Conservation (phyloP, 2,797 vertebrate genomes). For the Iguana delicatissima region DNA sequence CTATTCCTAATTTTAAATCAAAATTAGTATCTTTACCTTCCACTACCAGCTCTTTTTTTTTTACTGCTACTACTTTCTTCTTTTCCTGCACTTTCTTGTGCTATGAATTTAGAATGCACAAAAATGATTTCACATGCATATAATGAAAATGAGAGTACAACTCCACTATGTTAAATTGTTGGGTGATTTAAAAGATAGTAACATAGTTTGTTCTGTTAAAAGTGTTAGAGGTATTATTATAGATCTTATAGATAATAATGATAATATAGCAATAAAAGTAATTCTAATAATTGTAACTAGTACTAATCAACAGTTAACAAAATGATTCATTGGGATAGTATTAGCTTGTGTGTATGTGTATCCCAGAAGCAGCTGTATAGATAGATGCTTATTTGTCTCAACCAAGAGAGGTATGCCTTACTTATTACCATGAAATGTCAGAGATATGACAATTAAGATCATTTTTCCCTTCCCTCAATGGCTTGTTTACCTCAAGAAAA, state of each 20-base stretch:
- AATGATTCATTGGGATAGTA: constrained; percentile 56
- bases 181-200: constrained; percentile 34
- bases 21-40: constrained; percentile 62
- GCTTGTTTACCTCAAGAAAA: not conserved
- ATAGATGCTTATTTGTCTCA: not conserved
- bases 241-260: constrained; percentile 15
- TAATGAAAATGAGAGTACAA: constrained; percentile 69
- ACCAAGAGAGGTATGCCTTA: constrained; percentile 48
- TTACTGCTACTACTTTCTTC: constrained; percentile 35
- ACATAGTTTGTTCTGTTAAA: constrained; percentile 5
- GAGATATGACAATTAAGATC: not conserved
- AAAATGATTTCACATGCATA: constrained; percentile 72
- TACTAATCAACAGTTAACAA: constrained; percentile 31
- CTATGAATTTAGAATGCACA: constrained; percentile 63
- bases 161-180: constrained; percentile 57
- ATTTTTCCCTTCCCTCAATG: not conserved
- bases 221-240: constrained; percentile 25
- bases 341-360: constrained; percentile 50
- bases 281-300: constrained; percentile 29
- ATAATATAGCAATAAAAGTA: constrained; percentile 2
- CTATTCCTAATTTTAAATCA: constrained; percentile 57
- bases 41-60: constrained; percentile 60
- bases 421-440: not conserved
- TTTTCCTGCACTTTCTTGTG: constrained; percentile 35
- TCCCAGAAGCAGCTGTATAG: constrained; percentile 55